phyloP scores from a whole-genome alignment of 1,140 invertebrate genomes.

The Megalonaias nervosa region DNA sequence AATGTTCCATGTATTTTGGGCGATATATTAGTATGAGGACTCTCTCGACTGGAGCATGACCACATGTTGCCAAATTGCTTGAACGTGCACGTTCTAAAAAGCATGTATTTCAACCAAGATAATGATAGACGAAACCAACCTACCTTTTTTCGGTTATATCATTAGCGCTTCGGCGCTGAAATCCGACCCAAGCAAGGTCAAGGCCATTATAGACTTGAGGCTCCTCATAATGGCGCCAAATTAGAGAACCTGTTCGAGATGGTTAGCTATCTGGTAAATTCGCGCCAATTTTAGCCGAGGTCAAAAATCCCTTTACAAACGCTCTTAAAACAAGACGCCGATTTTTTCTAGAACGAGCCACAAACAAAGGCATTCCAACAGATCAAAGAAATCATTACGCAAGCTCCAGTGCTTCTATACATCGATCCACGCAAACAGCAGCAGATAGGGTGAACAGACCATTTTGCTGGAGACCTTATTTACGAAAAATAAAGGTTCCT shows the following conservation, averaged over 20 bases:
- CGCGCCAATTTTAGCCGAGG: conserved; percentile 30
- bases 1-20: conserved; percentile 61
- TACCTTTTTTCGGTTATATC: conserved; percentile 24
- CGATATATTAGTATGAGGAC: conserved; percentile 62
- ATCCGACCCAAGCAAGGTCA: conserved; percentile 67
- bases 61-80: not conserved
- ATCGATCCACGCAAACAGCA: no score
- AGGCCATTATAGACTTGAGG: conserved; percentile 64
- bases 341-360: conserved; percentile 26
- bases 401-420: no score
- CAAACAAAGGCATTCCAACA: conserved; percentile 31
- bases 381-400: conserved; percentile 31
- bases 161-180: conserved; percentile 57
- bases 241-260: conserved; percentile 67
- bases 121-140: conserved; percentile 17
- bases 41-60: not conserved
- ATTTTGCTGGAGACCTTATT: no score
- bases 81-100: not conserved
- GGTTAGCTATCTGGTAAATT: conserved; percentile 68
- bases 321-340: conserved; percentile 35
- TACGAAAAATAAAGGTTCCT: no score
- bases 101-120: conserved; percentile 7
- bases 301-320: conserved; percentile 30
- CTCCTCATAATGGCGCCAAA: conserved; percentile 60
- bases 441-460: no score